Evolutionary conservation across 2,113 vertebrate genomes (phyloP).

Genomic region (Cyphomyrus discorhynchus): DNA sequence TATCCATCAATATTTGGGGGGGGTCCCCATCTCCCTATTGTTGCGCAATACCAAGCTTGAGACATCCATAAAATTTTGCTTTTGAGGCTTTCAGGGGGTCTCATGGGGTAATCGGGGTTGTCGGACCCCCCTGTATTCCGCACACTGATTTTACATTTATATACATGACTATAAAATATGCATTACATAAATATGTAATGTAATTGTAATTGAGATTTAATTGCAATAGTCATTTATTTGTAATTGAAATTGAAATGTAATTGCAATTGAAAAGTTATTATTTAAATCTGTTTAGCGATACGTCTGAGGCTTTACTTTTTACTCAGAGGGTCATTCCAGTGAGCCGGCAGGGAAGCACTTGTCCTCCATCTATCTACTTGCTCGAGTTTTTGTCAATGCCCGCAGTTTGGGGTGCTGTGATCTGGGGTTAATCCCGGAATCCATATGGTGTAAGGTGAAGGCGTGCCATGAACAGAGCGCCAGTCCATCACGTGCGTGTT

Average conservation of each 20-base stretch:
- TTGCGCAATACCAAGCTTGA: no score
- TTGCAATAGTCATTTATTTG: background rate
- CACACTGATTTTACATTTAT: background rate
- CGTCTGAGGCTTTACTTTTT: background rate
- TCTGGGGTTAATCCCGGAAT: background rate
- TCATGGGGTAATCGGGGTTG: no score
- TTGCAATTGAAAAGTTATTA: background rate
- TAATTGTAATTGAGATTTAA: background rate
- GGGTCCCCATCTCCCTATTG: no score
- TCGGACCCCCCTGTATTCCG: no score
- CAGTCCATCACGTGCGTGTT: conserved; percentile 36
- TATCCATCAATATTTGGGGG: no score
- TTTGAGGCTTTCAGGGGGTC: no score
- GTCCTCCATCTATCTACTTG: background rate
- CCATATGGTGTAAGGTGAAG: background rate
- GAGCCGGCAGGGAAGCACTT: background rate
- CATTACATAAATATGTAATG: background rate
- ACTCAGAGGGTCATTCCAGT: background rate
- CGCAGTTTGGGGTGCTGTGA: background rate
- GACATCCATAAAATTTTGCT: no score
- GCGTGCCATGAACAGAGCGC: background rate
- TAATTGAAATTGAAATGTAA: background rate
- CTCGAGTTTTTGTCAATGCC: background rate
- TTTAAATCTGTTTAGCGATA: background rate
- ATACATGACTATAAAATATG: background rate